Evolutionary conservation across 2,113 vertebrate species (phyloP), one percentile per base, ranked within the genome.

Genomic region (Penelope pileata): DNA sequence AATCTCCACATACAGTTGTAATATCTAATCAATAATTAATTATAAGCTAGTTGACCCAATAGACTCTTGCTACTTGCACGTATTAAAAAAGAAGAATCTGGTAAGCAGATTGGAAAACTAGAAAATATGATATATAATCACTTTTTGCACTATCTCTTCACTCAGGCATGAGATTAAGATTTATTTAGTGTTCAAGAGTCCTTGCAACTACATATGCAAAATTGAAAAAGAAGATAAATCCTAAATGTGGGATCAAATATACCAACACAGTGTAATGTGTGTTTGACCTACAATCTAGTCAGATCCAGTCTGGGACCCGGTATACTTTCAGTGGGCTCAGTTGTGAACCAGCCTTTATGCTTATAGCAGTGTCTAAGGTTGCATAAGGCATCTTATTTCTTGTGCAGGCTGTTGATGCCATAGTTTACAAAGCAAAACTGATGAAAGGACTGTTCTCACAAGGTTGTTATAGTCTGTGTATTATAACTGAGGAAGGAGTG

Each of bases 11-110:
- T 79, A 79, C 6, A n/a, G 67, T 66, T 89, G 51, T 90, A 96
- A 92, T 90, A 96, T 82, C 81, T 91, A 95, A 97, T 97, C 92
- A 96, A 97, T 97, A 95, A 97, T 97, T 96, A 96, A 96, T 96
- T 97, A 96, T 84, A 96, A 96, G 10, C 73, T 86, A 90, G 83
- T 94, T 96, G 91, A 94, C 92, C 95, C 86, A 88, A 79, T 90
- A 92, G 84, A 78, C 86, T 91, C 58, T 77, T 93, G 51, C 70
- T 90, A 29, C 69, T 96, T 91, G 74, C 62, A 81, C 9, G 3
- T 67, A 83, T 90, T 92, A 86, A 83, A 95, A 91, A 82, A 86
- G 72, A 95, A 84, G 53, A 79, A 91, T 91, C 66, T 74, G 54
- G 59, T 91, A 93, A 96, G 47, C 90, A 89, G 77, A 54, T 83